Evolutionary conservation across 1,140 invertebrate species (phyloP).

Genomic region (Sycobia sp.): DNA sequence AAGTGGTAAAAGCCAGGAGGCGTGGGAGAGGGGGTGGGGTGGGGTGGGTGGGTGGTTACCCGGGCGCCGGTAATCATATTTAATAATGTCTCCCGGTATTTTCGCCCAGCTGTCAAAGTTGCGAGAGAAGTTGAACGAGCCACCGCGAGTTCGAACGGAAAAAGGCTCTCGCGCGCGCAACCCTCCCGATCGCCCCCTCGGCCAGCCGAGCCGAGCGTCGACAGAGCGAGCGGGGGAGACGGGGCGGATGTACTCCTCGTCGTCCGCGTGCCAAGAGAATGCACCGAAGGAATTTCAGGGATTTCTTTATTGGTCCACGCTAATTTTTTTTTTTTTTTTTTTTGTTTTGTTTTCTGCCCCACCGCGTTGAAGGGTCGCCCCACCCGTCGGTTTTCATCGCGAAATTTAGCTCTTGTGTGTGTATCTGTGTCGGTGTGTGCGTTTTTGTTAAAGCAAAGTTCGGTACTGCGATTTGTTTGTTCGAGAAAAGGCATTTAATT

Average conservation of each 20-base stretch:
- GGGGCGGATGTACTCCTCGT: too few species aligned
- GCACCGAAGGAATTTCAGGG: slow-evolving; percentile 17
- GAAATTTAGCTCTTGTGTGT: too few species aligned
- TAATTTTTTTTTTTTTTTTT: too few species aligned
- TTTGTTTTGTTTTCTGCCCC: background rate
- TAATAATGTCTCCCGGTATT: slow-evolving; percentile 60
- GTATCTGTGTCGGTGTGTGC: background rate
- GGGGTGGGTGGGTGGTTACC: too few species aligned
- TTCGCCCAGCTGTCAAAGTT: slow-evolving; percentile 55
- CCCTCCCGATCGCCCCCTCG: background rate
- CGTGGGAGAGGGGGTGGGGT: too few species aligned
- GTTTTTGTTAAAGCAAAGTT: slow-evolving; percentile 23
- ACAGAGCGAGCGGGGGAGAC: too few species aligned
- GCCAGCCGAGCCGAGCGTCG: too few species aligned
- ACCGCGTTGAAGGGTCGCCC: too few species aligned
- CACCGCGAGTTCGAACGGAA: slow-evolving; percentile 34
- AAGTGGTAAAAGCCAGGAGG: too few species aligned
- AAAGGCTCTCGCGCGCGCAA: slow-evolving; percentile 14
- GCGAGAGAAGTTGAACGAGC: slow-evolving; percentile 40
- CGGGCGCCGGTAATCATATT: slow-evolving; percentile 58
- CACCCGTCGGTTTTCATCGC: too few species aligned
- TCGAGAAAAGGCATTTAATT: background rate
- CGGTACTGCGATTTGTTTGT: background rate
- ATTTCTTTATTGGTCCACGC: background rate
- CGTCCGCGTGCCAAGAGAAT: slow-evolving; percentile 12